Evolutionary conservation across 2,797 vertebrate genomes (phyloP).

Genomic region (Mallotus villosus): DNA sequence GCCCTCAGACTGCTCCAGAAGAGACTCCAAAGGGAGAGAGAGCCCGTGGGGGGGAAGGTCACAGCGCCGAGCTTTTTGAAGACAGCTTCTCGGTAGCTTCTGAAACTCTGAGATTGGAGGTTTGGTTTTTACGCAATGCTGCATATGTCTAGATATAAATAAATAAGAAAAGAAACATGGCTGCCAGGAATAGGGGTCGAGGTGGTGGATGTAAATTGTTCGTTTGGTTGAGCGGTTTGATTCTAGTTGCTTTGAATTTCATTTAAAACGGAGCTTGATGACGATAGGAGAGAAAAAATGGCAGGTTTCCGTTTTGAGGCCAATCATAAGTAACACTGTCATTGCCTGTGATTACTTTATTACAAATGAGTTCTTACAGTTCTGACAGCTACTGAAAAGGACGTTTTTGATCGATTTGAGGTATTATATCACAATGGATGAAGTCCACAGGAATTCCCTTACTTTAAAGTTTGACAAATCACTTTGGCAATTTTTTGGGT

Average conservation of each 20-base stretch:
- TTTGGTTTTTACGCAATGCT: constrained; percentile 31
- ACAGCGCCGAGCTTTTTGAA: constrained; percentile 42
- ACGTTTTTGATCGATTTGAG: too few relatives aligned
- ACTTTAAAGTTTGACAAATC: too few relatives aligned
- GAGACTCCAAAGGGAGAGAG: constrained; percentile 48
- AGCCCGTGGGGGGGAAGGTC: constrained; percentile 33
- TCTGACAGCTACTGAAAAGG: too few relatives aligned
- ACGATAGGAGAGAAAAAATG: not conserved
- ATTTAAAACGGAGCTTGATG: not conserved
- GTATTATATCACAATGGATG: too few relatives aligned
- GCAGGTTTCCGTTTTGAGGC: not conserved
- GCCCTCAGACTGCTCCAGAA: constrained; percentile 45
- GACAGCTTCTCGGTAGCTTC: constrained; percentile 2
- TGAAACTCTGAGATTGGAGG: constrained; percentile 27
- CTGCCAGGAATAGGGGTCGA: not conserved
- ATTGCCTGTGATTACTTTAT: not conserved
- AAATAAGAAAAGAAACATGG: not conserved
- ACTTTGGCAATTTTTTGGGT: too few relatives aligned
- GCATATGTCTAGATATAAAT: constrained; percentile 14
- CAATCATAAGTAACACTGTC: not conserved
- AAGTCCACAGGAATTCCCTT: too few relatives aligned
- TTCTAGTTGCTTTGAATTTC: not conserved
- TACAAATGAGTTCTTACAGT: too few relatives aligned
- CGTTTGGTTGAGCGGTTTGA: not conserved
- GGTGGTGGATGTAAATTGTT: not conserved